Evolutionary conservation across 1,140 invertebrate genomes (phyloP), one percentile per base, ranked within the genome.

Genomic region (Bombus balteatus): DNA sequence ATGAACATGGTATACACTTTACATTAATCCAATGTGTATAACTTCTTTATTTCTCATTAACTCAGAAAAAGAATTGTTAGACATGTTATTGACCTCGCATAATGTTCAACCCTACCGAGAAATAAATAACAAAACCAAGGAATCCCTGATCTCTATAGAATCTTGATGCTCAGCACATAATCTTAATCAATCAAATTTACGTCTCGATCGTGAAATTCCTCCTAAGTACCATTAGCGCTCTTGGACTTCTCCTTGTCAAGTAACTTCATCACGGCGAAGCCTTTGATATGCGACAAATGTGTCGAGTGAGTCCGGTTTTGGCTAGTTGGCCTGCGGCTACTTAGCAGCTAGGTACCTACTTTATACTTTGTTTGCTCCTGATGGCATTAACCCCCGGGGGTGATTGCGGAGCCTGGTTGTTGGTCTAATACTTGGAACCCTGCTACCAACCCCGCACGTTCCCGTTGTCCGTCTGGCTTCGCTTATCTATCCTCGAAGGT

Each of bases 341-440:
- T 94, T 94, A 94, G 90, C 88, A 89, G 87, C 79, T 85, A 77
- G 66, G 87, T 93, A 92, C 91, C 92, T 93, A 93, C 94, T 94
- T 94, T 94, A 94, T 94, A 95, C 93, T 95, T 94, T 94, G 94
- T 94, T 95, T 94, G 91, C 87, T 87, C 82, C 92, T 93, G 93
- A 94, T 94, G 92, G 92, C 92, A 95, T 95, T 94, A 95, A 90
- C 92, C 92, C 87, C 90, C 85, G 86, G 85, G 92, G 94, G 91
- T 94, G 92, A 94, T 95, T 94, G 92, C 91, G 87, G 88, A 93
- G 32, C 90, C 89, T 88, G 90, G 89, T 85, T 93, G 90, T 89
- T 87, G 78, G 89, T 74, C 84, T 79, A 82, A 87, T 79, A 85
- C 81, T 66, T 78, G 18, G 41, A 43, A 43, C n/a, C 41, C 71